These are phyloP conservation scores for Syritta pipiens DNA, from an alignment of 2,888 invertebrate genomes.

Conservation along the genomic window DNA sequence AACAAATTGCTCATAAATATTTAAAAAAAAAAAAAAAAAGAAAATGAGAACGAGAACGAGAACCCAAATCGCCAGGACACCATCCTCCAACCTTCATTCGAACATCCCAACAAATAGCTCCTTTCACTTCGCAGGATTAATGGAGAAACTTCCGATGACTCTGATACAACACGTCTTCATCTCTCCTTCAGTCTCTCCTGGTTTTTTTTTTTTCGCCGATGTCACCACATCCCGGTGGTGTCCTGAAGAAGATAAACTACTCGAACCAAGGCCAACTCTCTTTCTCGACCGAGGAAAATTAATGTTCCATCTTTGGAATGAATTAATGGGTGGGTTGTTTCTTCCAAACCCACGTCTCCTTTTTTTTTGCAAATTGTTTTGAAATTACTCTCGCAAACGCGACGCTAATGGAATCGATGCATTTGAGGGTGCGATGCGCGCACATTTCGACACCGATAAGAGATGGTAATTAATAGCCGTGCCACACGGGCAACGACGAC, in stretches of 20 bases:
- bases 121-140: slow-evolving; percentile 57
- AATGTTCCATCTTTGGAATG: slow-evolving; percentile 52
- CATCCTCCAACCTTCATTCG: slow-evolving; percentile 1
- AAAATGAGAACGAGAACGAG: too few relatives aligned
- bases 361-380: slow-evolving; percentile 36
- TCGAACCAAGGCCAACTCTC: too few relatives aligned
- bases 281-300: slow-evolving; percentile 47
- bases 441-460: slow-evolving; percentile 39
- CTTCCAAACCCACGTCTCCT: neutral
- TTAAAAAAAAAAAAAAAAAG: too few relatives aligned
- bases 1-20: slow-evolving; percentile 65
- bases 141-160: slow-evolving; percentile 66
- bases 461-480: slow-evolving; percentile 63
- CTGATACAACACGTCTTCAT: slow-evolving; percentile 71
- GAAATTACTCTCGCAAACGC: slow-evolving; percentile 17
- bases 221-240: slow-evolving; percentile 38
- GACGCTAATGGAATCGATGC: too few relatives aligned
- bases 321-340: slow-evolving; percentile 37
- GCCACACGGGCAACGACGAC: neutral
- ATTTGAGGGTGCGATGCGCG: neutral
- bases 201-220: slow-evolving; percentile 29
- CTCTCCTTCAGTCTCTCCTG: slow-evolving; percentile 50
- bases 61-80: too few relatives aligned
- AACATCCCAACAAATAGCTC: slow-evolving; percentile 40
- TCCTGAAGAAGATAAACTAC: slow-evolving; percentile 58